Evolutionary conservation across 2,888 invertebrate species (phyloP).

Genomic region (Troides aeacus): DNA sequence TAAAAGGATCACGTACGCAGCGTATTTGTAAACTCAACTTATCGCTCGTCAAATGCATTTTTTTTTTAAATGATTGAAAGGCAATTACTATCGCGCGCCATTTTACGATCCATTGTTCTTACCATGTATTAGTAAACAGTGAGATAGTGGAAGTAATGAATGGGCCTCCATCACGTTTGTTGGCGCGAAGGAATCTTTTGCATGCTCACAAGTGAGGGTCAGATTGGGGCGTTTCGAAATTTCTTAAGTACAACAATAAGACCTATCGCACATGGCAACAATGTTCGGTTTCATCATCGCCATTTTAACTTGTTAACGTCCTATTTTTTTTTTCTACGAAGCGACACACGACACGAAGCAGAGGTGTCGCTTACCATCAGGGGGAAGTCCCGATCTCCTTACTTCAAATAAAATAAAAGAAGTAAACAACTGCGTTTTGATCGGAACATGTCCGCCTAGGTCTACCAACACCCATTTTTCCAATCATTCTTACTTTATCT

Average conservation of each 20-base stretch:
- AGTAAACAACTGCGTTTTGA: too few species aligned
- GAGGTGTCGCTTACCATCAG: too few species aligned
- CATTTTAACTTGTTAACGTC: too few species aligned
- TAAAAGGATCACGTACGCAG: background rate
- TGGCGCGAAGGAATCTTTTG: constrained; percentile 16
- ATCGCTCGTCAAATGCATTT: constrained; percentile 13
- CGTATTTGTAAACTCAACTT: background rate
- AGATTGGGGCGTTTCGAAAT: constrained; percentile 8
- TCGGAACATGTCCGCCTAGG: too few species aligned
- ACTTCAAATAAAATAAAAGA: too few species aligned
- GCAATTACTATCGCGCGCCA: constrained; percentile 15
- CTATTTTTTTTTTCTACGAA: too few species aligned
- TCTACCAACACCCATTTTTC: too few species aligned
- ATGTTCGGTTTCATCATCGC: too few species aligned
- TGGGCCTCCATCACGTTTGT: constrained; percentile 18
- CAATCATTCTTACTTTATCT: too few species aligned
- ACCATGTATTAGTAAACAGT: constrained; percentile 25
- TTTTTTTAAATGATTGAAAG: constrained; percentile 22
- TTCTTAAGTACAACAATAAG: constrained; percentile 3
- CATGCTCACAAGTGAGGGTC: constrained; percentile 15
- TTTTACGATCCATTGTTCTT: constrained; percentile 27
- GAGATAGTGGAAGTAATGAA: constrained; percentile 20
- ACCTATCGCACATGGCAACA: background rate
- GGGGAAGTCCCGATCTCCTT: too few species aligned
- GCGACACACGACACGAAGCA: too few species aligned